phyloP scores from a whole-genome alignment of 2,888 invertebrate genomes.

The Eupithecia insigniata region DNA sequence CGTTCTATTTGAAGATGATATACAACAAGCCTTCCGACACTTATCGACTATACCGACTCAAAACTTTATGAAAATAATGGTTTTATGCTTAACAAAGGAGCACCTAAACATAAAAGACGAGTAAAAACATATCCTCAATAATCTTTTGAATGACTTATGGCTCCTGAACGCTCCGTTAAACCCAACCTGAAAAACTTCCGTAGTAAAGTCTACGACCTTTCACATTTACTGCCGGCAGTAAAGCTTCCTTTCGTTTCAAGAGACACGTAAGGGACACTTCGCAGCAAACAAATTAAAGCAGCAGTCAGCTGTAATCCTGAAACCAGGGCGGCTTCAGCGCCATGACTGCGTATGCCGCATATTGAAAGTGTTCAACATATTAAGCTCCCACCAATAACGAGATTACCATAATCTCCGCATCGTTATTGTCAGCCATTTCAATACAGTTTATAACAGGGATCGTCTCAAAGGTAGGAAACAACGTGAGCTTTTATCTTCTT shows the following conservation, averaged over 20 bases:
- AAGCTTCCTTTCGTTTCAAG: slow-evolving; percentile 43
- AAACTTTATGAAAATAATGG: slow-evolving; percentile 8
- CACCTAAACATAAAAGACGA: slow-evolving; percentile 39
- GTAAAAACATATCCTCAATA: slow-evolving; percentile 43
- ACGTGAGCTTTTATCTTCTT: slow-evolving; percentile 29
- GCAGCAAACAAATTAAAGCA: slow-evolving; percentile 45
- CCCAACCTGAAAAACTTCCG: slow-evolving; percentile 46
- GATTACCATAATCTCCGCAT: slow-evolving; percentile 15
- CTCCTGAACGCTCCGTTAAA: slow-evolving; percentile 44
- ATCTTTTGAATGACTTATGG: slow-evolving; percentile 46
- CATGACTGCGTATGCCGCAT: slow-evolving; percentile 19
- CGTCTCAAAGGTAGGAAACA: slow-evolving; percentile 18
- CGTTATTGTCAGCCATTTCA: slow-evolving; percentile 10
- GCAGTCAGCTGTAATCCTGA: slow-evolving; percentile 32
- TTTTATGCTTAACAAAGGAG: slow-evolving; percentile 23
- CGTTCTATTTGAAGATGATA: neutral
- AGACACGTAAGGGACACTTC: slow-evolving; percentile 47
- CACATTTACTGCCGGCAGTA: slow-evolving; percentile 45
- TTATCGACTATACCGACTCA: neutral
- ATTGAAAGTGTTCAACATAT: slow-evolving; percentile 25
- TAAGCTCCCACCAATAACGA: slow-evolving; percentile 19
- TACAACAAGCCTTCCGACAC: neutral
- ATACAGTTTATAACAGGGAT: slow-evolving; percentile 14
- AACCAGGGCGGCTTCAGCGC: slow-evolving; percentile 26
- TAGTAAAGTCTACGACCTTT: slow-evolving; percentile 45